A percentile compares a stretch with the other conserved stretches of the same genome.
Conservation (phyloP, 1,140 invertebrate genomes). For the Schlechtendalia chinensis region DNA sequence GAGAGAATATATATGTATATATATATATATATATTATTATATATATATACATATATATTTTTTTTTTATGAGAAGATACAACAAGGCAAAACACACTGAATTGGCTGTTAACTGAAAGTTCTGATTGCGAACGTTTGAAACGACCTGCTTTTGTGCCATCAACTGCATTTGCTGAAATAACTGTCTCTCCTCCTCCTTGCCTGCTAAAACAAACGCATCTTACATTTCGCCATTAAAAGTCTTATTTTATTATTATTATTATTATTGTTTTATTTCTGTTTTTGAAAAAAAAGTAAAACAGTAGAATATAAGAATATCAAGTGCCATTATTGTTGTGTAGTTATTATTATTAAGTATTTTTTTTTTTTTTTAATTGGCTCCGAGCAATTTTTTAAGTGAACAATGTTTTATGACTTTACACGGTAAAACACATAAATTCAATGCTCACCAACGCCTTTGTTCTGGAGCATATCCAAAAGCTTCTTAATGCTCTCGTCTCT, state of each 20-base stretch:
- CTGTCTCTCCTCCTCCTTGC: slow-evolving; percentile 89
- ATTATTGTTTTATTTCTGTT: no score
- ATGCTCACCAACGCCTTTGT: slow-evolving; percentile 89
- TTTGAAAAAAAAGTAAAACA: slow-evolving; percentile 5
- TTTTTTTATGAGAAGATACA: slow-evolving; percentile 47
- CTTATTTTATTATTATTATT: slow-evolving; percentile 25
- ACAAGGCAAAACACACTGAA: slow-evolving; percentile 50
- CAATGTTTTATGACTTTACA: not conserved
- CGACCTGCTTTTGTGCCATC: slow-evolving; percentile 92
- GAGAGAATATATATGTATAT: slow-evolving; percentile 26
- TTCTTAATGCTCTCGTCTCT: slow-evolving; percentile 98
- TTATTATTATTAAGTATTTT: slow-evolving; percentile 38
- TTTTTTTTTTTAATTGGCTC: slow-evolving; percentile 2
- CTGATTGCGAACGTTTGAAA: slow-evolving; percentile 50
- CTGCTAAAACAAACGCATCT: slow-evolving; percentile 62
- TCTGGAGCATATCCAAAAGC: slow-evolving; percentile 96
- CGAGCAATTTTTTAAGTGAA: not conserved
- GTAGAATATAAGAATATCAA: slow-evolving; percentile 16
- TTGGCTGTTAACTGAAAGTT: slow-evolving; percentile 49
- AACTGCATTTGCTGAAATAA: slow-evolving; percentile 96
- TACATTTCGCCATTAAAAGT: slow-evolving; percentile 35
- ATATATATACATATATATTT: no score
- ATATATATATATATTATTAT: no score
- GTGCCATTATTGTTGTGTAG: slow-evolving; percentile 15
- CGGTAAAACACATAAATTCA: not conserved